phyloP scores from a whole-genome alignment of 1,140 invertebrate species.

The Drosophila sproati region DNA sequence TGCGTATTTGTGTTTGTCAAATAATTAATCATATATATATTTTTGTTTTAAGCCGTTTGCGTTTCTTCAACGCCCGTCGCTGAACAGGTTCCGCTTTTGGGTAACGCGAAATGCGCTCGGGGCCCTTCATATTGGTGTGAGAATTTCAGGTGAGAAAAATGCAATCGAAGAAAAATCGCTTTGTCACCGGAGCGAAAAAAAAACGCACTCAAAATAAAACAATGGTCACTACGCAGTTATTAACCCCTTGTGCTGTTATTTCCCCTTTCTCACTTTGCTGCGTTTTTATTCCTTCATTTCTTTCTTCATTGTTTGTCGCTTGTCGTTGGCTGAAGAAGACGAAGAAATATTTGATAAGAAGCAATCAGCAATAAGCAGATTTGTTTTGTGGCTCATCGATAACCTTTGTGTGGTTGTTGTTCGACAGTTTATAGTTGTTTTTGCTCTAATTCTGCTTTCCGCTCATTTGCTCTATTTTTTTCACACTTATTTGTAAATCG shows the following conservation, averaged over 20 bases:
- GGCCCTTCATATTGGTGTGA: slow-evolving; percentile 94
- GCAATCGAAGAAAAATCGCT: slow-evolving; percentile 45
- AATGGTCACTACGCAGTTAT: slow-evolving; percentile 57
- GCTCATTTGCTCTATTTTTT: slow-evolving; percentile 22
- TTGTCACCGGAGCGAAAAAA: slow-evolving; percentile 32
- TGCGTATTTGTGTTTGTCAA: slow-evolving; percentile 48
- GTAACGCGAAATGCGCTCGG: slow-evolving; percentile 89
- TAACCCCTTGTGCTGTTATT: slow-evolving; percentile 32
- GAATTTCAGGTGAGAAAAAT: slow-evolving; percentile 87
- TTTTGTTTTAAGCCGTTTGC: slow-evolving; percentile 56
- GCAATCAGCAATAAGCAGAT: slow-evolving; percentile 17
- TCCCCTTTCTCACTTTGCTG: no score
- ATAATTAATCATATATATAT: slow-evolving; percentile 38
- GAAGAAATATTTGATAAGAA: slow-evolving; percentile 46
- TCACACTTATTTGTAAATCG: slow-evolving; percentile 4
- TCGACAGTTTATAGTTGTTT: slow-evolving; percentile 28
- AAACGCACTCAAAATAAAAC: slow-evolving; percentile 25
- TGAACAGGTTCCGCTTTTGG: slow-evolving; percentile 69
- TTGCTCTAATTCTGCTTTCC: slow-evolving; percentile 40
- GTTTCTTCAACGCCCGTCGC: slow-evolving; percentile 74
- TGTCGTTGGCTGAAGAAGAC: slow-evolving; percentile 21
- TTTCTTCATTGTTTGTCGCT: slow-evolving; percentile 43
- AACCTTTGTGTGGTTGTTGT: slow-evolving; percentile 49
- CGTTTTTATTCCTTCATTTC: no score
- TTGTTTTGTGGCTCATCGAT: slow-evolving; percentile 29